Conservation (phyloP, 2,113 vertebrate genomes). For the Epinephelus moara region DNA sequence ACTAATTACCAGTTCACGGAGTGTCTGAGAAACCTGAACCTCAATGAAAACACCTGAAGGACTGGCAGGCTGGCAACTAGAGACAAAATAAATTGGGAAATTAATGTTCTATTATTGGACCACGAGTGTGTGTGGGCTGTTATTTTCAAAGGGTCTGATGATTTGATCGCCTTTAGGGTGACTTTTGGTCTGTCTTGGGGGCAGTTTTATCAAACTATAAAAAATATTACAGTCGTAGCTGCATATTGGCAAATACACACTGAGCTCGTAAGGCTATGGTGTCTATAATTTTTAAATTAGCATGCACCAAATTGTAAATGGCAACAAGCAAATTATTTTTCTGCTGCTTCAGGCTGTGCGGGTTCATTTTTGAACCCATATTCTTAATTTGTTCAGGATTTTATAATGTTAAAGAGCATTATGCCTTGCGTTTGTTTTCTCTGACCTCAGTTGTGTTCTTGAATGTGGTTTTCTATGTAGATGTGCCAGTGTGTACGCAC, state of each 20-base stretch:
- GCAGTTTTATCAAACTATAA: slow-evolving; percentile 43
- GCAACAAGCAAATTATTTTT: background rate
- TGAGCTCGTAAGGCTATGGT: background rate
- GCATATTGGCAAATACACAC: background rate
- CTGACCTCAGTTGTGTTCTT: background rate
- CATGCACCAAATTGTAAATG: background rate
- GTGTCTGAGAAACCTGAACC: slow-evolving; percentile 76
- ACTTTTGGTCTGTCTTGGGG: slow-evolving; percentile 46
- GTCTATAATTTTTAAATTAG: slow-evolving; percentile 6
- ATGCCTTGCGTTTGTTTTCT: background rate
- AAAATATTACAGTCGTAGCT: slow-evolving; percentile 30
- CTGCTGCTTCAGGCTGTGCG: background rate
- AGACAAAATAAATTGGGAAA: slow-evolving; percentile 80
- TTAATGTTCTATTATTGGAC: slow-evolving; percentile 79
- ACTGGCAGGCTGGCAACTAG: slow-evolving; percentile 67
- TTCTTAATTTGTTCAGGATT: background rate
- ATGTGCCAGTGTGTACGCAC: background rate
- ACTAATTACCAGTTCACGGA: slow-evolving; percentile 80
- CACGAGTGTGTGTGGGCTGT: slow-evolving; percentile 43
- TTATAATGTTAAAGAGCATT: background rate
- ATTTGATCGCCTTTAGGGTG: slow-evolving; percentile 62
- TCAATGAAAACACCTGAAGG: slow-evolving; percentile 80
- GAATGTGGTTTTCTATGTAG: background rate
- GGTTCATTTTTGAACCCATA: background rate
- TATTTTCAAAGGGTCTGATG: slow-evolving; percentile 50